A percentile compares a stretch with the other conserved stretches of the same genome.
Evolutionary conservation across 2,888 invertebrate genomes (phyloP).

Genomic region (Chrysodeixis includens): DNA sequence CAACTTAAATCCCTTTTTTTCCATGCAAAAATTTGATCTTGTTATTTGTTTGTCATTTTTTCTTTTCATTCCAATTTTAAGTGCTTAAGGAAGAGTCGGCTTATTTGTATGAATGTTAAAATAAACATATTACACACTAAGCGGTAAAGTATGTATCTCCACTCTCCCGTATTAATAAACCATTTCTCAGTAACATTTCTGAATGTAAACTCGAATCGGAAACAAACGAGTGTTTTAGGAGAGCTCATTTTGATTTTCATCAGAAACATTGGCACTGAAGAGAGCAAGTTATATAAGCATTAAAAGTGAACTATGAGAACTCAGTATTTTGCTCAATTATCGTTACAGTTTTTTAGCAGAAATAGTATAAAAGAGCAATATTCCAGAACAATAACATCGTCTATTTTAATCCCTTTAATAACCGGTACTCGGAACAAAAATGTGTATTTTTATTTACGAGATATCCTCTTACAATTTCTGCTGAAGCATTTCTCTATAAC

Average conservation of each 20-base stretch:
- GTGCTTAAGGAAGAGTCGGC: too few species aligned
- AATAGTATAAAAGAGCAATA: too few species aligned
- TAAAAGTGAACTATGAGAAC: too few species aligned
- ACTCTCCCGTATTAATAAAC: constrained; percentile 37
- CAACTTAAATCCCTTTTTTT: background rate
- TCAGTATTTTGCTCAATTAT: too few species aligned
- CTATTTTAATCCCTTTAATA: background rate
- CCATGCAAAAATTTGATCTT: background rate
- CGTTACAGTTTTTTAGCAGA: too few species aligned
- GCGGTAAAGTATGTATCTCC: constrained; percentile 9
- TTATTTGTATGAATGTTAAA: too few species aligned
- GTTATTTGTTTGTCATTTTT: too few species aligned
- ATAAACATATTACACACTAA: background rate
- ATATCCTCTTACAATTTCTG: constrained; percentile 6
- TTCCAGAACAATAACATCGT: background rate
- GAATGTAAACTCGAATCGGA: constrained; percentile 21
- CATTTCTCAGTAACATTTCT: constrained; percentile 37
- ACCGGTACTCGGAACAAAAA: constrained; percentile 3
- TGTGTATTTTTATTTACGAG: background rate
- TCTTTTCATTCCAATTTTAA: too few species aligned
- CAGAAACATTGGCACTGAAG: background rate
- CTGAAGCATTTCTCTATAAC: constrained; percentile 10
- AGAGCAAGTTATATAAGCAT: too few species aligned
- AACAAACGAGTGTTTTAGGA: constrained; percentile 28
- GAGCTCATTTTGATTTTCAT: background rate